A percentile compares a stretch with the other conserved stretches of the same genome.
These are phyloP conservation scores for Acinonyx jubatus DNA, from an alignment of 2,113 vertebrate species.

Conservation along the genomic window DNA sequence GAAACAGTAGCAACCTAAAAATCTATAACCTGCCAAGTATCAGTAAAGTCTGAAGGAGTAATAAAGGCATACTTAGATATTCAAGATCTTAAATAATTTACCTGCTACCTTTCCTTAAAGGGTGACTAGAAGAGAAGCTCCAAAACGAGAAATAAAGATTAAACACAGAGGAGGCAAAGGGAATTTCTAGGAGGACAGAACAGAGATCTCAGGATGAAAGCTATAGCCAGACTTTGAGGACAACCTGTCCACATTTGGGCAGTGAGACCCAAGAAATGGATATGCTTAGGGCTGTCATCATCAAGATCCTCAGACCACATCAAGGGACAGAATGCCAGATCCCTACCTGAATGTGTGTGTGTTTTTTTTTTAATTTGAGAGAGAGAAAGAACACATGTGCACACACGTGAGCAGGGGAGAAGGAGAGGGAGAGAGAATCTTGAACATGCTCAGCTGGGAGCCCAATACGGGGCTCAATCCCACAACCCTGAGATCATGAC, in stretches of 20 bases:
- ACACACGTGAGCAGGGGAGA: no score
- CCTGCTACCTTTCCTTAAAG: not conserved
- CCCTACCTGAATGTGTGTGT: not conserved
- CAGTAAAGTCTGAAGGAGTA: not conserved
- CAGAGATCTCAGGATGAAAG: not conserved
- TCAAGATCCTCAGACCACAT: not conserved
- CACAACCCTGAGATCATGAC: no score
- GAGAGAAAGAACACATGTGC: no score
- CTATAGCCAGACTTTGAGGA: not conserved
- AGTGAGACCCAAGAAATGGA: not conserved
- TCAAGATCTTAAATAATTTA: not conserved
- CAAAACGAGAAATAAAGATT: slow-evolving; percentile 12
- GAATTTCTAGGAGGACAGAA: not conserved
- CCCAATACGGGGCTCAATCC: no score
- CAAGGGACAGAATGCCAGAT: not conserved
- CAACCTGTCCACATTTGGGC: not conserved
- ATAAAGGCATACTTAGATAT: not conserved
- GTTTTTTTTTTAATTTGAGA: no score
- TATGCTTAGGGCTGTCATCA: not conserved
- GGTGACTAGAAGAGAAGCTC: not conserved
- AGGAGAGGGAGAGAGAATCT: no score
- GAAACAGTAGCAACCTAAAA: slow-evolving; percentile 3
- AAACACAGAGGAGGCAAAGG: not conserved
- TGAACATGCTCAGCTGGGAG: no score
- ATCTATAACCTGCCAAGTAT: not conserved